Conservation (phyloP, 2,797 vertebrate genomes). For the Iguana delicatissima region DNA sequence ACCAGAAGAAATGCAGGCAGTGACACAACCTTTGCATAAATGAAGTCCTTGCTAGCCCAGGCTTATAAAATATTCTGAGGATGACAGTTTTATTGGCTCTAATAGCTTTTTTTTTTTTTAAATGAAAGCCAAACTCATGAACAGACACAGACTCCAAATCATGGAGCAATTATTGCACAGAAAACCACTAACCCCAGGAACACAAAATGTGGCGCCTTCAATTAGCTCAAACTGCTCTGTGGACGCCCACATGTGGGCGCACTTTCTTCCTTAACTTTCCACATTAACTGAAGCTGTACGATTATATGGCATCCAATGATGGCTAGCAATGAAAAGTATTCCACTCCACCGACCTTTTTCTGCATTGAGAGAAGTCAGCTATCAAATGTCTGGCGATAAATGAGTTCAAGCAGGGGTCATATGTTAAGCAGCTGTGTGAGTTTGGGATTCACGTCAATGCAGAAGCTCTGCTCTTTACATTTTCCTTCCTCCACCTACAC, state of each 20-base stretch:
- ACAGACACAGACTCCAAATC: slow-evolving; percentile 65
- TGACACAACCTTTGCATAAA: slow-evolving; percentile 33
- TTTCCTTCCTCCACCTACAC: slow-evolving; percentile 45
- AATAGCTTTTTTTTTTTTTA: slow-evolving; percentile 58
- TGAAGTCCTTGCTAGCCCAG: slow-evolving; percentile 41
- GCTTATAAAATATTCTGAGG: slow-evolving; percentile 55
- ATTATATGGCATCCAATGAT: slow-evolving; percentile 49
- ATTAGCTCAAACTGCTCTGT: slow-evolving; percentile 45
- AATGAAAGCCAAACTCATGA: slow-evolving; percentile 71
- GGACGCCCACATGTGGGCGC: background rate
- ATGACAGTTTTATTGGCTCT: slow-evolving; percentile 70
- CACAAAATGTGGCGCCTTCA: slow-evolving; percentile 54
- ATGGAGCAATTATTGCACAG: slow-evolving; percentile 62
- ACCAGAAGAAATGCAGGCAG: slow-evolving; percentile 24
- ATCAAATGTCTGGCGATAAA: slow-evolving; percentile 65
- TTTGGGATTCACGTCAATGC: slow-evolving; percentile 57
- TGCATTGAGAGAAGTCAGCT: slow-evolving; percentile 61
- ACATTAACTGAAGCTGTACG: slow-evolving; percentile 24
- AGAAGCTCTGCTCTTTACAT: slow-evolving; percentile 54
- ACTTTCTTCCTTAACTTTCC: slow-evolving; percentile 52
- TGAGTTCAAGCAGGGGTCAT: slow-evolving; percentile 73
- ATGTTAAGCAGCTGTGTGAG: slow-evolving; percentile 68
- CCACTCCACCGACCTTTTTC: slow-evolving; percentile 56
- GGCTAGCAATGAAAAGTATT: slow-evolving; percentile 44
- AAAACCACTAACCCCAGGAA: slow-evolving; percentile 62